Percentiles rank a stretch among this genome's conserved stretches.
Conservation (phyloP, 2,888 invertebrate genomes). For the Entomobrya multifasciata region DNA sequence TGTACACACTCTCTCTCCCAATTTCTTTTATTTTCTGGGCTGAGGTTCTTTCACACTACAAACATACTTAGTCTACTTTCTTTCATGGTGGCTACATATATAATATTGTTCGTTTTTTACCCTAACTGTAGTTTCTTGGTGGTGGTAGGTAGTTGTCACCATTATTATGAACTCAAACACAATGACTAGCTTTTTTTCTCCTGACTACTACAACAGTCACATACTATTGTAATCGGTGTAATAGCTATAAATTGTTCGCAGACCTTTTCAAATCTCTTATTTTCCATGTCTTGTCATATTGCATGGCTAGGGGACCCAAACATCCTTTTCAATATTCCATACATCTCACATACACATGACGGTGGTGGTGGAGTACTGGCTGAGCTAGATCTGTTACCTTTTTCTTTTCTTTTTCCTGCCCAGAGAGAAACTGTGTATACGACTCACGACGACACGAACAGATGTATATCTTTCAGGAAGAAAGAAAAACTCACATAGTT, state of each 20-base stretch:
- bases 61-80: not conserved
- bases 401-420: constrained; percentile 23
- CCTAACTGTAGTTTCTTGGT: not conserved
- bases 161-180: constrained; percentile 56
- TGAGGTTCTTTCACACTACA: not conserved
- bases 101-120: not conserved
- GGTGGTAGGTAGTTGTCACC: constrained; percentile 41
- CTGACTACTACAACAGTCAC: constrained; percentile 52
- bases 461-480: constrained; percentile 49
- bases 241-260: constrained; percentile 70
- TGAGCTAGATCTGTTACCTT: constrained; percentile 39
- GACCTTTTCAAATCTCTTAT: constrained; percentile 63
- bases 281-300: constrained; percentile 27
- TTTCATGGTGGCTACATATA: constrained; percentile 1
- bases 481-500: constrained; percentile 34
- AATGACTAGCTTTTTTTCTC: constrained; percentile 21
- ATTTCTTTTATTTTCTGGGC: constrained; percentile 14
- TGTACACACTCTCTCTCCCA: constrained; percentile 38
- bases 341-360: constrained; percentile 1
- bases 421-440: not conserved
- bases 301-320: not conserved
- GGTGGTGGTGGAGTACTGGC: not conserved
- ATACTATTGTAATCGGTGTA: constrained; percentile 67
- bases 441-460: constrained; percentile 30
- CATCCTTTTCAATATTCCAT: not conserved